These are phyloP conservation scores for Neoascia interrupta DNA, from an alignment of 2,888 invertebrate species.

Conservation along the genomic window DNA sequence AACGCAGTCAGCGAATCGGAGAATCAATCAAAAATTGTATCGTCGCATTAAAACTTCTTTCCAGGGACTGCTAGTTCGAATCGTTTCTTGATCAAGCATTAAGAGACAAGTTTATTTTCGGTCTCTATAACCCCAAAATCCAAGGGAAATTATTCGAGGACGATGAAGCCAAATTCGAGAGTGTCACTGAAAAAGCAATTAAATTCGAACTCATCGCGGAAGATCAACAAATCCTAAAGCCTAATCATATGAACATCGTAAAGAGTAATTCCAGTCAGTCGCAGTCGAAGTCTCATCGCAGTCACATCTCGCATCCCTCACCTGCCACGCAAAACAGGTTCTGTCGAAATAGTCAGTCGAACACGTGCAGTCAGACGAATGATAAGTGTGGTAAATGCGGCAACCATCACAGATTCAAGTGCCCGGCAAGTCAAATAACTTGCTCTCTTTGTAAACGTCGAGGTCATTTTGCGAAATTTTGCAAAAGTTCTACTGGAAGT, in stretches of 20 bases:
- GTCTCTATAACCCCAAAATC: slow-evolving; percentile 7
- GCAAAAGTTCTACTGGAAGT: not conserved
- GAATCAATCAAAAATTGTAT: slow-evolving; percentile 9
- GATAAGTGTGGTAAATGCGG: slow-evolving; percentile 1
- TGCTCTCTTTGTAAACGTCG: slow-evolving; percentile 6
- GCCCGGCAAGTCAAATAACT: not conserved
- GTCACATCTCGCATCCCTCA: too few species aligned
- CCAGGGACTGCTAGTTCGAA: slow-evolving; percentile 10
- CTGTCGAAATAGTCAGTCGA: too few species aligned
- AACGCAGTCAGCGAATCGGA: slow-evolving; percentile 10
- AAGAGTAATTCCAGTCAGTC: not conserved
- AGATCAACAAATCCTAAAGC: slow-evolving; percentile 12
- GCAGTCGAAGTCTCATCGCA: not conserved
- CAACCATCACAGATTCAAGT: slow-evolving; percentile 1
- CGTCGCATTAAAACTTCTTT: slow-evolving; percentile 3
- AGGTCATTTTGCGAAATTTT: slow-evolving; percentile 13
- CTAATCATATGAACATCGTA: not conserved
- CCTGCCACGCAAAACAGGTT: too few species aligned
- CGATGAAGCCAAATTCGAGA: slow-evolving; percentile 17
- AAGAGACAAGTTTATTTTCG: slow-evolving; percentile 21
- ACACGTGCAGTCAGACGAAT: slow-evolving; percentile 8
- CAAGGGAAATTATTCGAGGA: slow-evolving; percentile 30
- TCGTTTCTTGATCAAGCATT: slow-evolving; percentile 15
- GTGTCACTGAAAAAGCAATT: not conserved
- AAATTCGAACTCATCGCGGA: slow-evolving; percentile 23